Base-by-base conservation (phyloP, 2,888 invertebrate species). In the Polyommatus iphigenia region DNA sequence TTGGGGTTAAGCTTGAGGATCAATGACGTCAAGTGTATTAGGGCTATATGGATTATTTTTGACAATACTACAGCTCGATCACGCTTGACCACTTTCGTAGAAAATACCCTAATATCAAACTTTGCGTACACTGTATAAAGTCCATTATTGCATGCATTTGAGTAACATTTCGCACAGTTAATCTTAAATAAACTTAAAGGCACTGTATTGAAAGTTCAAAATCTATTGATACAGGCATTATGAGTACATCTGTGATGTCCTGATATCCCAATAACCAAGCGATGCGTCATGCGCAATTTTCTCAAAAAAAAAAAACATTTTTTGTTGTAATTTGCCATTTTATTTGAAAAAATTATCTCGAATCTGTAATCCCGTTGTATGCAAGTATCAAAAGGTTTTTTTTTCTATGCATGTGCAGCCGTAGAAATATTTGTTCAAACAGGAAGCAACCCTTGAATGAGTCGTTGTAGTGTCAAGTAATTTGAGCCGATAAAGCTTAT, bases 351-450 rank as follows among this genome's bases (percentile, higher is more conserved):
- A 72, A 41, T 20, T 72, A 73, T 73, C 73, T 73, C 13, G 4
- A 32, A 77, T 77, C 77, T 71, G 10, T 36, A 71, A 67, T 24
- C 67, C 24, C 77, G n/a, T 32, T 36, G 36, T 62, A 76, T 62
- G 76, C 20, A 77, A 29, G 71, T 71, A 57, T 57, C 77, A 54
- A 54, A 71, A 72, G 50, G 54, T 76, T 78, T 76, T 50, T 78
- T 50, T 77, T 78, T 54, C 20, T 10, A 78, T 76, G 79, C 79
- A 79, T 67, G 36, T 24, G 57, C 59, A 72, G 77, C 29, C 54
- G 71, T 36, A 54, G 32, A 87, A 88, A 87, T 86, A 86, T 88
- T 88, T 87, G 85, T 88, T 85, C 85, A 88, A 87, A 89, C 88
- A 87, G 86, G 87, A 89, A 88, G 83, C 84, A 85, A 84, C 83